Evolutionary conservation across 2,113 vertebrate genomes (phyloP).

Genomic region (Oryzias woworae): DNA sequence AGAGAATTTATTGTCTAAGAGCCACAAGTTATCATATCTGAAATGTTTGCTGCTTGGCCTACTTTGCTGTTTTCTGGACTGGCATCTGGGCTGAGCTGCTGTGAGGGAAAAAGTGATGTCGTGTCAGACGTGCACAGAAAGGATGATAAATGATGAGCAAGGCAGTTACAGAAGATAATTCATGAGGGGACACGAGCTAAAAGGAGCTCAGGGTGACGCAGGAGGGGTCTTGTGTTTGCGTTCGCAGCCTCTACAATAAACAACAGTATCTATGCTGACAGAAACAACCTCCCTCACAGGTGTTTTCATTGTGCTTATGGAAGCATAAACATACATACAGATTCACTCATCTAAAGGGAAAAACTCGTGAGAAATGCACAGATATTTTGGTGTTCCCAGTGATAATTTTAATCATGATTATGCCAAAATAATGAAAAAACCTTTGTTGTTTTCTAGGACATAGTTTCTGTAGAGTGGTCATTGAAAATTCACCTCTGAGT

Average conservation of each 20-base stretch:
- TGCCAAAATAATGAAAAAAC: too few relatives aligned
- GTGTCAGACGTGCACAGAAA: slow-evolving; percentile 2
- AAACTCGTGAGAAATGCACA: too few relatives aligned
- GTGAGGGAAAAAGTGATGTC: background rate
- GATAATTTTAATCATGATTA: too few relatives aligned
- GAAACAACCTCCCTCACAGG: background rate
- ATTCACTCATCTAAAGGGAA: background rate
- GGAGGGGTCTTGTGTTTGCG: background rate
- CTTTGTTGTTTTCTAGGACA: too few relatives aligned
- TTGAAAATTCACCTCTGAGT: too few relatives aligned
- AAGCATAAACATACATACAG: background rate
- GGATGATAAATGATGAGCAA: slow-evolving; percentile 23
- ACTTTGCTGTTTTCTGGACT: slow-evolving; percentile 6
- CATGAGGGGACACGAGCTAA: slow-evolving; percentile 1
- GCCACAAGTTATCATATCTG: slow-evolving; percentile 17
- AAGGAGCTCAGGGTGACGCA: slow-evolving; percentile 8
- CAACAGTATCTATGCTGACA: background rate
- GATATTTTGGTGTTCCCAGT: too few relatives aligned
- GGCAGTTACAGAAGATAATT: slow-evolving; percentile 18
- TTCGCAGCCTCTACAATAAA: slow-evolving; percentile 1
- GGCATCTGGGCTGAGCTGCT: slow-evolving; percentile 24
- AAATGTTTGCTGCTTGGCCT: slow-evolving; percentile 24
- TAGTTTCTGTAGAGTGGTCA: too few relatives aligned
- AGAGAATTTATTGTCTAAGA: slow-evolving; percentile 13
- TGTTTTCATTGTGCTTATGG: background rate